These are phyloP conservation scores for Polia nebulosa DNA, from an alignment of 2,888 invertebrate species.

Conservation along the genomic window DNA sequence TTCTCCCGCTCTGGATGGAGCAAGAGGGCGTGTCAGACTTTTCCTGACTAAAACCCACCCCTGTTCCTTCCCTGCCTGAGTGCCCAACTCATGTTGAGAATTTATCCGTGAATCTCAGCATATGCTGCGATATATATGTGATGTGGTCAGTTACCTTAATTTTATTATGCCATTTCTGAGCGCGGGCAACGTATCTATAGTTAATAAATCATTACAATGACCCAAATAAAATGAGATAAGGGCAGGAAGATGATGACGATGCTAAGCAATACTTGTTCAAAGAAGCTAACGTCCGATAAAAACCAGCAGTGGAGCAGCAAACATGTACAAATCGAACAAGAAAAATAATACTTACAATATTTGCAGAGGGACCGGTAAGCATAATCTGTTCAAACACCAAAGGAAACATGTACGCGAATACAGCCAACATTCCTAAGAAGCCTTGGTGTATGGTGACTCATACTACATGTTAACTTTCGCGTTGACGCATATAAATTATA, in stretches of 20 bases:
- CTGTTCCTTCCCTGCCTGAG: too few species aligned
- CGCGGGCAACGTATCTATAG: too few species aligned
- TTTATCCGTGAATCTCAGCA: too few species aligned
- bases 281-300: slow-evolving; percentile 19
- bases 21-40: too few species aligned
- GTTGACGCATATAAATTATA: slow-evolving; percentile 56
- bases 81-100: too few species aligned
- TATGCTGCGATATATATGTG: too few species aligned
- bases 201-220: too few species aligned
- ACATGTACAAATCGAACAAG: not conserved
- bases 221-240: not conserved
- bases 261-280: not conserved
- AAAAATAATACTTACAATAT: slow-evolving; percentile 1
- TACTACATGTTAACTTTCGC: slow-evolving; percentile 35
- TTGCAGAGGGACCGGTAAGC: not conserved
- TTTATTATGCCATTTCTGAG: too few species aligned
- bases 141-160: too few species aligned
- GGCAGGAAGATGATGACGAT: not conserved
- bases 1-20: too few species aligned
- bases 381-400: slow-evolving; percentile 1
- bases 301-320: not conserved
- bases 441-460: slow-evolving; percentile 45
- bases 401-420: not conserved
- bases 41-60: too few species aligned
- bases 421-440: slow-evolving; percentile 41